phyloP scores from a whole-genome alignment of 2,888 invertebrate genomes.

The Hesperia comma region DNA sequence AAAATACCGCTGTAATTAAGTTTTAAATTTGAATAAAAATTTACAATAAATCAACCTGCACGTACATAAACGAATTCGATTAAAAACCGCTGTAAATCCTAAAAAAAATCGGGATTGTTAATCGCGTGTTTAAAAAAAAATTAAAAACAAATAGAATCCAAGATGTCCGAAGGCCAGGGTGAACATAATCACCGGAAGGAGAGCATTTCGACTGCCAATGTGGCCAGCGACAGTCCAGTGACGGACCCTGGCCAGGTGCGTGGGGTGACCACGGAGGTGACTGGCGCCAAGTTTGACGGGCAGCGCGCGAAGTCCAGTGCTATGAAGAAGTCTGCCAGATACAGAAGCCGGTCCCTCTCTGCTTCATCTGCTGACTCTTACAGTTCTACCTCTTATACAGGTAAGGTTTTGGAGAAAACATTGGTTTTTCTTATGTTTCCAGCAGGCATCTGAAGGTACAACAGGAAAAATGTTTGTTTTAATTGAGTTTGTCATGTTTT shows the following conservation, averaged over 20 bases:
- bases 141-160: slow-evolving; percentile 12
- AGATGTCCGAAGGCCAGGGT: slow-evolving; percentile 73
- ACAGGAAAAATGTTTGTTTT: no score
- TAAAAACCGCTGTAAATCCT: neutral
- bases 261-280: slow-evolving; percentile 65
- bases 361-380: slow-evolving; percentile 98
- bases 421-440: no score
- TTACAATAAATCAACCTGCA: neutral
- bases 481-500: no score
- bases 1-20: neutral
- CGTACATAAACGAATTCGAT: neutral
- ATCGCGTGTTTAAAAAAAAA: neutral
- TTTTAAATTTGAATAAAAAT: slow-evolving; percentile 6
- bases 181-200: slow-evolving; percentile 72
- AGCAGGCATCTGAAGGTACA: no score
- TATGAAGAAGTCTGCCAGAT: slow-evolving; percentile 93
- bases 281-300: slow-evolving; percentile 76
- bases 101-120: neutral
- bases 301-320: slow-evolving; percentile 87
- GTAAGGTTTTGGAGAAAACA: slow-evolving; percentile 58
- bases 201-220: slow-evolving; percentile 72
- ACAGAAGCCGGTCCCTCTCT: slow-evolving; percentile 94
- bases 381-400: slow-evolving; percentile 90
- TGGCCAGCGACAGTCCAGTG: slow-evolving; percentile 89
- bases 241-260: slow-evolving; percentile 89